Conservation (phyloP, 1,140 invertebrate genomes). For the Manduca sexta region DNA sequence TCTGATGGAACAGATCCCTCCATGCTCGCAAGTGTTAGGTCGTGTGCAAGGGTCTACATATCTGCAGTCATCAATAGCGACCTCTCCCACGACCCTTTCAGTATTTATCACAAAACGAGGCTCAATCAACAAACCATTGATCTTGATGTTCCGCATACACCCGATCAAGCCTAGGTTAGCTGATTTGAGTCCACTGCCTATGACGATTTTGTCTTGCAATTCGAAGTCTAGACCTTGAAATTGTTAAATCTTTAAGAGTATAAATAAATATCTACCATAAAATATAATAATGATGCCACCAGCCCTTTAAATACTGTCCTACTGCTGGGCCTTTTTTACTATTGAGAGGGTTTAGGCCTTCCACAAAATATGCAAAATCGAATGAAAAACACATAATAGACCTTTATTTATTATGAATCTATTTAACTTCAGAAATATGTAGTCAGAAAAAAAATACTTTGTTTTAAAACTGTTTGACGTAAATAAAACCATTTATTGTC, state of each 20-base stretch:
- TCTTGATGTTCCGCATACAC: constrained; percentile 90
- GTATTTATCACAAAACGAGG: constrained; percentile 86
- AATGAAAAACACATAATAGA: no score
- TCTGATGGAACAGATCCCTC: constrained; percentile 90
- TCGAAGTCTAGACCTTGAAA: constrained; percentile 72
- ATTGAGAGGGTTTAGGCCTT: no score
- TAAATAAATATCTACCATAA: no score
- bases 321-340: no score
- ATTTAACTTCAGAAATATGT: no score
- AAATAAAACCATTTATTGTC: no score
- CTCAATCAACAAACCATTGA: constrained; percentile 85
- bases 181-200: constrained; percentile 82
- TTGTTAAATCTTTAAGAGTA: constrained; percentile 5
- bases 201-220: constrained; percentile 78
- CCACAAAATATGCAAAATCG: no score
- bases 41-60: constrained; percentile 91
- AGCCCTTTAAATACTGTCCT: no score
- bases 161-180: constrained; percentile 85
- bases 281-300: no score
- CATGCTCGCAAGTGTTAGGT: constrained; percentile 93
- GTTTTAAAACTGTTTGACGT: no score
- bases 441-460: no score
- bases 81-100: constrained; percentile 86
- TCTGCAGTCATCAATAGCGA: constrained; percentile 92
- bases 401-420: no score